These are phyloP conservation scores for Andricus grossulariae DNA, from an alignment of 1,140 invertebrate genomes.

Conservation along the genomic window DNA sequence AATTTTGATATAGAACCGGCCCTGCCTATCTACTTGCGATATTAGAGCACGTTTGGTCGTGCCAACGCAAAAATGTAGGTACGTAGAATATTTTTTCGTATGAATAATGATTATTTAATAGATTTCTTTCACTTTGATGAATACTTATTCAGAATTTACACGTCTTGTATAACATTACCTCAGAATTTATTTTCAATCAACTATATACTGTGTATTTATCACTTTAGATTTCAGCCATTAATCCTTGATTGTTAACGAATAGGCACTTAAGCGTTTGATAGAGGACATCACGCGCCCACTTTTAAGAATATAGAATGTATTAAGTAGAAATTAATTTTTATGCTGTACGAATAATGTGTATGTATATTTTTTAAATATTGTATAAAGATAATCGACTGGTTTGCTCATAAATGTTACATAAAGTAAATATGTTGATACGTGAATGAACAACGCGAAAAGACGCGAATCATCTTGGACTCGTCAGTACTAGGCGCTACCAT, in stretches of 20 bases:
- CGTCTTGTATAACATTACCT: neutral
- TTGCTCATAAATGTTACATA: constrained; percentile 25
- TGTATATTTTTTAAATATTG: constrained; percentile 29
- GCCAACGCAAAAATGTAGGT: too few species aligned
- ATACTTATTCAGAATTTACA: neutral
- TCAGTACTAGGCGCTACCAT: neutral
- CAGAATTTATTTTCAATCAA: constrained; percentile 4
- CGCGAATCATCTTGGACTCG: constrained; percentile 1
- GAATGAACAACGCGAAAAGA: constrained; percentile 15
- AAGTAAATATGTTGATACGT: constrained; percentile 26
- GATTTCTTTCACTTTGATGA: too few species aligned
- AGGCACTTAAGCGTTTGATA: constrained; percentile 1
- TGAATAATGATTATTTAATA: too few species aligned
- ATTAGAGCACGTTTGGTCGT: too few species aligned
- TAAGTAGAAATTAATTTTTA: constrained; percentile 30
- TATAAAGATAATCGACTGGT: constrained; percentile 31
- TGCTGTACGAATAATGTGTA: constrained; percentile 31
- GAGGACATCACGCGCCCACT: neutral
- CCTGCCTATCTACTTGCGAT: too few species aligned
- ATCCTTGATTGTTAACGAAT: neutral
- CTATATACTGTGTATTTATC: neutral
- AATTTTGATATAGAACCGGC: too few species aligned
- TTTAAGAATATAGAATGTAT: constrained; percentile 16
- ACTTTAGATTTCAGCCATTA: neutral
- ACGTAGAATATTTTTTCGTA: too few species aligned